A percentile compares a stretch with the other conserved stretches of the same genome.
phyloP scores from a whole-genome alignment of 1,140 invertebrate genomes.

The Caligus rogercresseyi region DNA sequence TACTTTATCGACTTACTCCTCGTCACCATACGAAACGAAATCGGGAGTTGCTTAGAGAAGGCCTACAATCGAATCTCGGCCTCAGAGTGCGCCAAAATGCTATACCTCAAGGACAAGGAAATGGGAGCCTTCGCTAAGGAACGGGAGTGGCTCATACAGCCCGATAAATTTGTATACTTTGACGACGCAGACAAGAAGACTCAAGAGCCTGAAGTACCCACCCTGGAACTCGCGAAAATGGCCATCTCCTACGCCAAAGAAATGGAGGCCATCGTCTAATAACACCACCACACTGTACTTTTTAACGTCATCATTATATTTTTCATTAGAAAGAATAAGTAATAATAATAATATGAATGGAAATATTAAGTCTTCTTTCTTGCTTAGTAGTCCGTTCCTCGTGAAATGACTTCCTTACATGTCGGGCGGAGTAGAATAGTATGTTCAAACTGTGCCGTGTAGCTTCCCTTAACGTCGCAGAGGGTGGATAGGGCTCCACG shows the following conservation, averaged over 20 bases:
- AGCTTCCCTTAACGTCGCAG: slow-evolving; percentile 92
- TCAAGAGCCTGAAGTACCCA: slow-evolving; percentile 61
- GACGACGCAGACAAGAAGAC: slow-evolving; percentile 44
- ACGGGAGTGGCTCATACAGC: slow-evolving; percentile 51
- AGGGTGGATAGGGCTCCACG: slow-evolving; percentile 89
- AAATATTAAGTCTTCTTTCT: background rate
- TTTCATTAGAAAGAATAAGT: background rate
- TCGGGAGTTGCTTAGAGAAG: slow-evolving; percentile 86
- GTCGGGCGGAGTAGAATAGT: slow-evolving; percentile 92
- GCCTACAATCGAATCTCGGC: slow-evolving; percentile 79
- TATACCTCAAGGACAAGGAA: slow-evolving; percentile 60
- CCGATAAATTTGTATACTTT: slow-evolving; percentile 60
- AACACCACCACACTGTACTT: too few relatives aligned
- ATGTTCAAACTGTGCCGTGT: slow-evolving; percentile 98
- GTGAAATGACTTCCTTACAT: slow-evolving; percentile 92
- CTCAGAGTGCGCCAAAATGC: slow-evolving; percentile 66
- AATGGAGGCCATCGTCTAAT: slow-evolving; percentile 97
- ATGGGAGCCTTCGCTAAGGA: slow-evolving; percentile 30
- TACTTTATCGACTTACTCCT: slow-evolving; percentile 93
- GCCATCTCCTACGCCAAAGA: slow-evolving; percentile 93
- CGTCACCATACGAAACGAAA: slow-evolving; percentile 87
- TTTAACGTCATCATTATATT: too few relatives aligned
- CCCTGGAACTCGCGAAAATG: slow-evolving; percentile 67
- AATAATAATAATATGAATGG: background rate
- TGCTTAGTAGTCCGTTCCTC: slow-evolving; percentile 84